phyloP scores from a whole-genome alignment of 2,888 invertebrate species.

The Zaprionus obscuricornis region DNA sequence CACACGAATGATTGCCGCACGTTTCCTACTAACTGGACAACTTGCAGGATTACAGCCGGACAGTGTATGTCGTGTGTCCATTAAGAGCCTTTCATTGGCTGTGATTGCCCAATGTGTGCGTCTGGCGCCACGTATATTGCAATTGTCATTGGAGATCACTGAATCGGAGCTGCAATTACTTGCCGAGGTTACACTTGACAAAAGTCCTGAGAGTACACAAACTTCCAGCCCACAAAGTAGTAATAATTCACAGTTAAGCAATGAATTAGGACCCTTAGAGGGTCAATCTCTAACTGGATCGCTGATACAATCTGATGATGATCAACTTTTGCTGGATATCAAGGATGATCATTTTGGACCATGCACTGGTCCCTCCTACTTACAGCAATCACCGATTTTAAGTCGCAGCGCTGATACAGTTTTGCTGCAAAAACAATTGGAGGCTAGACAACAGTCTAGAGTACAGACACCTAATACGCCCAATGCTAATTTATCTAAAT shows the following conservation, averaged over 20 bases:
- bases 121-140: slow-evolving; percentile 89
- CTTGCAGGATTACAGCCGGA: slow-evolving; percentile 88
- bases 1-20: slow-evolving; percentile 79
- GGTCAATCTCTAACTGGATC: slow-evolving; percentile 31
- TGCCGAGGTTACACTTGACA: slow-evolving; percentile 10
- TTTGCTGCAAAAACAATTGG: slow-evolving; percentile 54
- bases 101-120: slow-evolving; percentile 91
- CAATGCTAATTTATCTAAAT: slow-evolving; percentile 68
- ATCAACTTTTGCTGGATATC: slow-evolving; percentile 84
- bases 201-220: slow-evolving; percentile 46
- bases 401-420: slow-evolving; percentile 81
- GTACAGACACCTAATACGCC: slow-evolving; percentile 38
- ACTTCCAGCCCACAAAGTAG: slow-evolving; percentile 71
- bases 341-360: slow-evolving; percentile 88
- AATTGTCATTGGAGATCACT: slow-evolving; percentile 87
- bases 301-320: slow-evolving; percentile 57
- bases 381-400: slow-evolving; percentile 66
- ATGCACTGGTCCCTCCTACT: slow-evolving; percentile 75
- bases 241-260: slow-evolving; percentile 66
- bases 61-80: slow-evolving; percentile 92
- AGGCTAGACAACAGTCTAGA: slow-evolving; percentile 8
- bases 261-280: slow-evolving; percentile 66
- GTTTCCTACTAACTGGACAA: slow-evolving; percentile 81
- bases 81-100: slow-evolving; percentile 93
- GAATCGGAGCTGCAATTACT: slow-evolving; percentile 72